Evolutionary conservation across 2,797 vertebrate genomes (phyloP).

Genomic region (Falco novaeseelandiae): DNA sequence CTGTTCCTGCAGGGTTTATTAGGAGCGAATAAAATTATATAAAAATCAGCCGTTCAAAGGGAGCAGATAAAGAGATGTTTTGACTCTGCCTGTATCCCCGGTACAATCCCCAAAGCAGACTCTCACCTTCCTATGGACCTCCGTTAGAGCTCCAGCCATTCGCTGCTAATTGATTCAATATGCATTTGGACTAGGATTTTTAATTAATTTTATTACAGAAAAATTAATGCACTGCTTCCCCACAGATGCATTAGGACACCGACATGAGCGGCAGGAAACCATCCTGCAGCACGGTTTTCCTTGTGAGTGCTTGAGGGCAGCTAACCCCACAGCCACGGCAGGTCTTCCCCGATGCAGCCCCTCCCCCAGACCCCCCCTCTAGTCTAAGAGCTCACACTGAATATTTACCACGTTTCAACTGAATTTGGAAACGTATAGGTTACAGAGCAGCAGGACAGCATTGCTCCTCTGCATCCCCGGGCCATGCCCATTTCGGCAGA

Average conservation of each 20-base stretch:
- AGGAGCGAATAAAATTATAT: background rate
- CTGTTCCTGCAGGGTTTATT: background rate
- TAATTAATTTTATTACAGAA: conserved; percentile 30
- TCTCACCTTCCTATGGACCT: background rate
- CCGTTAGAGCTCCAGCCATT: background rate
- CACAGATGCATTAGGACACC: background rate
- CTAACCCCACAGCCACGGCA: rapidly evolving
- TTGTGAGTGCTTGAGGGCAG: background rate
- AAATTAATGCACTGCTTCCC: conserved; percentile 10
- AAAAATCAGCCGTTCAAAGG: background rate
- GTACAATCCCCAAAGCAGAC: background rate
- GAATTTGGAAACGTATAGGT: rapidly evolving
- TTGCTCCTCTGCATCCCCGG: background rate
- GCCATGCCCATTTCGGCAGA: rapidly evolving
- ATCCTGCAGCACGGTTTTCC: rapidly evolving
- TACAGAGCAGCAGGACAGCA: background rate
- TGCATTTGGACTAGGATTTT: background rate
- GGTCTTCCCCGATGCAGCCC: background rate
- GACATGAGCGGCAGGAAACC: background rate
- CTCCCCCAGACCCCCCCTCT: rapidly evolving
- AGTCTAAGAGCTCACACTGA: background rate
- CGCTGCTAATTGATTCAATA: background rate
- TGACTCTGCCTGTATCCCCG: background rate
- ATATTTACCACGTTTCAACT: rapidly evolving
- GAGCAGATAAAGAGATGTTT: background rate